phyloP scores from a whole-genome alignment of 2,888 invertebrate species.

The Drosophila eohydei region DNA sequence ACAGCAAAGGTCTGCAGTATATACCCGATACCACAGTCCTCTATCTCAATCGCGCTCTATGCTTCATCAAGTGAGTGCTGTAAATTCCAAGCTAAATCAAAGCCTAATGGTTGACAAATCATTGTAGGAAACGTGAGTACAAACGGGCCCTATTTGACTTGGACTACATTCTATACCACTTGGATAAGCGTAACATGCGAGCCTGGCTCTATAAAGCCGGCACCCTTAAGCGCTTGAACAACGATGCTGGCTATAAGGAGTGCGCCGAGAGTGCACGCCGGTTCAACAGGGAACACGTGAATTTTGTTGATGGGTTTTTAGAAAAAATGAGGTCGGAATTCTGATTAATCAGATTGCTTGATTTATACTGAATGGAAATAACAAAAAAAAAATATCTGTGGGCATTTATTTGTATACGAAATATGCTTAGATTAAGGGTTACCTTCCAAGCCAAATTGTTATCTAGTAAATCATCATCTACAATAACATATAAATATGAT shows the following conservation, averaged over 20 bases:
- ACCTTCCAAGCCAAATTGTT: background rate
- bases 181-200: conserved; percentile 37
- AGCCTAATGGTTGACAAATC: background rate
- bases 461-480: background rate
- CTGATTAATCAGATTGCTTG: conserved; percentile 9
- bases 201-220: conserved; percentile 66
- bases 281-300: conserved; percentile 10
- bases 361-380: background rate
- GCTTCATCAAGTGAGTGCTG: conserved; percentile 45
- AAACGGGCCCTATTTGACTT: conserved; percentile 51
- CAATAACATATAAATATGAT: too few species aligned
- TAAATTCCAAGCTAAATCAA: background rate
- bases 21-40: conserved; percentile 51
- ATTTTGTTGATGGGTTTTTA: conserved; percentile 42
- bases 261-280: conserved; percentile 30
- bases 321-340: conserved; percentile 46
- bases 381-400: too few species aligned
- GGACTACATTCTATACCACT: conserved; percentile 37
- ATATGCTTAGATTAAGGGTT: background rate
- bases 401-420: background rate
- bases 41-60: conserved; percentile 45
- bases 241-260: conserved; percentile 44
- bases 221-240: conserved; percentile 44
- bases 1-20: conserved; percentile 46
- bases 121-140: conserved; percentile 45